Evolutionary conservation across 2,888 invertebrate species (phyloP), one percentile per base, ranked within the genome.

Genomic region (Thymelicus lineola): DNA sequence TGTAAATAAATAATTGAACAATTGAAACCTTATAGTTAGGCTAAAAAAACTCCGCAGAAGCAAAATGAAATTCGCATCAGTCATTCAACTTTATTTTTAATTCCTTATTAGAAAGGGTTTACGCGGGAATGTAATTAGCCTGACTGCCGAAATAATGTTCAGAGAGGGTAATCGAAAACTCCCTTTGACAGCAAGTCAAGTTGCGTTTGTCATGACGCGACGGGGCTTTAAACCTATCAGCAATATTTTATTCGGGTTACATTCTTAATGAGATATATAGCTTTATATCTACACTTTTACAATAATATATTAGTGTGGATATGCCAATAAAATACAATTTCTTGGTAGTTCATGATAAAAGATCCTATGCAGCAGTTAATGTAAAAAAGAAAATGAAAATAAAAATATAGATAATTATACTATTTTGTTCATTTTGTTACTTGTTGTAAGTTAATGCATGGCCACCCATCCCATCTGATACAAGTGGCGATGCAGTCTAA

Each of bases 81-180:
- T 20, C 10, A 60, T 45, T 14, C 14, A 17, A 20, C n/a, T 60
- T 45, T 45, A 60, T 59, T 59, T 28, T 38, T 17, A 60, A 15
- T 36, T 65, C 36, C 28, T 38, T 50, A 50, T 60, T 42, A 15
- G 15, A 46, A 60, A 66, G 53, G 69, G 48, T 60, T 55, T 46
- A 65, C 66, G 53, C 66, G 50, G 70, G 74, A 78, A 79, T 80
- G 77, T 79, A 82, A 81, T 82, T 80, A 80, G 74, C 71, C 73
- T 74, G 73, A 76, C 76, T 73, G 71, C 55, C 50, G 60, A 58
- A 59, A 48, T 55, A 28, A 7, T 28, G 17, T 46, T 45, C 60
- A 38, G 53, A 28, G 66, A 14, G 45, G 42, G 60, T 42, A 14
- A 45, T 17, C 38, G 60, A 14, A 45, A 59, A 45, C 60, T 17